Percentiles rank a stretch among this genome's conserved stretches.
phyloP scores from a whole-genome alignment of 2,797 vertebrate genomes.

The Acomys russatus region DNA sequence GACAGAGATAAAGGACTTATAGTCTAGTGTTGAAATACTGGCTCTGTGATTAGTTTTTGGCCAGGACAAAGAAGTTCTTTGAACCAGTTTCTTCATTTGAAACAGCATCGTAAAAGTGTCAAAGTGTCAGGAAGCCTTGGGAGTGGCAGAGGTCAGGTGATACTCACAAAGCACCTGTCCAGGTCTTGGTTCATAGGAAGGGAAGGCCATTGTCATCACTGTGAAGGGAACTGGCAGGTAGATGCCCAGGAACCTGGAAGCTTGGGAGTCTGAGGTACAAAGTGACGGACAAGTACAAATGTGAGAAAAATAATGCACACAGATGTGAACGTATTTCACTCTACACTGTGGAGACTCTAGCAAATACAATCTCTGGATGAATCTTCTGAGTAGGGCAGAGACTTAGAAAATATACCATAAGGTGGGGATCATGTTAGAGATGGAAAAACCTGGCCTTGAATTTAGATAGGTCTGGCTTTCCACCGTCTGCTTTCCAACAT shows the following conservation, averaged over 20 bases:
- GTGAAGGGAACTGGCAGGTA: background rate
- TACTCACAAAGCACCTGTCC: background rate
- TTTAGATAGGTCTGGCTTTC: background rate
- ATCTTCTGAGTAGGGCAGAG: background rate
- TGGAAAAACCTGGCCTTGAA: background rate
- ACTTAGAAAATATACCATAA: background rate
- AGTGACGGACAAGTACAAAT: background rate
- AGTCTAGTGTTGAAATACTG: background rate
- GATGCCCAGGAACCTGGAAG: background rate
- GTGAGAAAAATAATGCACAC: background rate
- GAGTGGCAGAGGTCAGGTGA: background rate
- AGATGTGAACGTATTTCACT: background rate
- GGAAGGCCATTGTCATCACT: background rate
- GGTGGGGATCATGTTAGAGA: background rate
- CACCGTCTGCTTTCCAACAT: background rate
- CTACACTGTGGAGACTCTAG: background rate
- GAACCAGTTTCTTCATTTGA: background rate
- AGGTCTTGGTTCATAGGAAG: background rate
- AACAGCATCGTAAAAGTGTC: background rate
- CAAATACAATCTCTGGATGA: background rate
- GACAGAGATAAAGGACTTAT: background rate
- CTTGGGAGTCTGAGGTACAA: background rate
- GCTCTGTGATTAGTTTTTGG: background rate
- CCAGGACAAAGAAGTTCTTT: background rate
- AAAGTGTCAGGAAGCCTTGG: background rate